Conservation (phyloP, 2,888 invertebrate genomes). For the Hololepta plana region DNA sequence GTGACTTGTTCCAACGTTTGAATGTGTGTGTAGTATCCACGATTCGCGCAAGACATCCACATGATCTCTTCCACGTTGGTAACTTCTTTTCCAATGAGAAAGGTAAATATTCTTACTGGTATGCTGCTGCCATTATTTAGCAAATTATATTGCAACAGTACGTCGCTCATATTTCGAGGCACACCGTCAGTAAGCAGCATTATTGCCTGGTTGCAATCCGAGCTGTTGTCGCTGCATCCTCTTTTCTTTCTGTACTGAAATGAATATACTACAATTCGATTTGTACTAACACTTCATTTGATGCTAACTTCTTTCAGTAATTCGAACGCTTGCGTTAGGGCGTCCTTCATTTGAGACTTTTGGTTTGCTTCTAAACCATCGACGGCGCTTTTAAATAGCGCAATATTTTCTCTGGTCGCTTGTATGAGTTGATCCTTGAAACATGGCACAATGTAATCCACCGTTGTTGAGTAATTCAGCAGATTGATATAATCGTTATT, state of each 20-base stretch:
- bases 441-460: slow-evolving; percentile 64
- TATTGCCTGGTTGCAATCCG: slow-evolving; percentile 80
- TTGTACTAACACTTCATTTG: not conserved
- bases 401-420: slow-evolving; percentile 72
- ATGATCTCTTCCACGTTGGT: slow-evolving; percentile 75
- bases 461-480: slow-evolving; percentile 53
- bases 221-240: slow-evolving; percentile 31
- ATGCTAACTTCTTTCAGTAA: slow-evolving; percentile 50
- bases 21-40: slow-evolving; percentile 91
- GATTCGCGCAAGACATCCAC: slow-evolving; percentile 90
- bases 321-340: slow-evolving; percentile 69
- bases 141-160: slow-evolving; percentile 68
- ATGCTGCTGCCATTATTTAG: slow-evolving; percentile 47
- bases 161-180: slow-evolving; percentile 69
- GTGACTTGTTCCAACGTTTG: slow-evolving; percentile 90
- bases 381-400: slow-evolving; percentile 52
- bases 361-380: slow-evolving; percentile 49
- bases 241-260: slow-evolving; percentile 24
- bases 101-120: slow-evolving; percentile 88
- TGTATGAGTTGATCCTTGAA: slow-evolving; percentile 71
- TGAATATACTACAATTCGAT: slow-evolving; percentile 1
- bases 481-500: slow-evolving; percentile 97
- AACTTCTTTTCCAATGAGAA: slow-evolving; percentile 86
- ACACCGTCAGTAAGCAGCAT: slow-evolving; percentile 95
- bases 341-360: slow-evolving; percentile 69